phyloP scores from a whole-genome alignment of 2,113 vertebrate genomes.

The Gymnorhina tibicen region DNA sequence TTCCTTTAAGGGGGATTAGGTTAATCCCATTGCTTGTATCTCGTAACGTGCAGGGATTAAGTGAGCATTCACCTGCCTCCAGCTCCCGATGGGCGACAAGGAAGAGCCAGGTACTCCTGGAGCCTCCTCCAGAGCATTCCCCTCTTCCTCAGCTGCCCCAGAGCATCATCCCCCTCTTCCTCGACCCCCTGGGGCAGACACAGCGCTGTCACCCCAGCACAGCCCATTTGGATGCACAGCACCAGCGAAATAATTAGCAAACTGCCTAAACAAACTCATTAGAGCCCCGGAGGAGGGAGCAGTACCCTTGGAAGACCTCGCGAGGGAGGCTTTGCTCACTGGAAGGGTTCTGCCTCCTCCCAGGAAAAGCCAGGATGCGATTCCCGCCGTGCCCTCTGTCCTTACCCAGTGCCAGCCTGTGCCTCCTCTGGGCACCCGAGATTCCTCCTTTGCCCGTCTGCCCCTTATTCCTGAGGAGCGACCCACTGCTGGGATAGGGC shows the following conservation, averaged over 20 bases:
- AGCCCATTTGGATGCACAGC: not conserved
- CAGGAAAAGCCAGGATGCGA: not conserved
- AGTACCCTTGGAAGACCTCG: not conserved
- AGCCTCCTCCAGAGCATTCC: not conserved
- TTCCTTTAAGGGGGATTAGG: not conserved
- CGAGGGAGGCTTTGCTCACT: not conserved
- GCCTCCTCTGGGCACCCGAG: not conserved
- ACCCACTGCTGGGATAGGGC: not conserved
- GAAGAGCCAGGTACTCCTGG: not conserved
- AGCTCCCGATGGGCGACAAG: not conserved
- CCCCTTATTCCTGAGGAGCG: not conserved
- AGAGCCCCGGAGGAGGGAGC: not conserved
- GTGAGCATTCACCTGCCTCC: not conserved
- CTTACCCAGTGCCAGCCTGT: not conserved
- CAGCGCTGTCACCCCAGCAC: not conserved
- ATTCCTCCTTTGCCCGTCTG: not conserved
- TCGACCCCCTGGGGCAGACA: not conserved
- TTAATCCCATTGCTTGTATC: not conserved
- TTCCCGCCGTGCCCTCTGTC: not conserved
- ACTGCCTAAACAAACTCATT: not conserved
- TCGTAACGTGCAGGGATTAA: not conserved
- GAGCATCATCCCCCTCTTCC: not conserved
- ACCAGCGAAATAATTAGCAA: not conserved
- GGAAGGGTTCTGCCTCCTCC: not conserved
- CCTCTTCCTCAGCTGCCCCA: not conserved